These are phyloP conservation scores for Sebastiscus albofasciatus DNA, from an alignment of 2,797 vertebrate species.

Conservation along the genomic window DNA sequence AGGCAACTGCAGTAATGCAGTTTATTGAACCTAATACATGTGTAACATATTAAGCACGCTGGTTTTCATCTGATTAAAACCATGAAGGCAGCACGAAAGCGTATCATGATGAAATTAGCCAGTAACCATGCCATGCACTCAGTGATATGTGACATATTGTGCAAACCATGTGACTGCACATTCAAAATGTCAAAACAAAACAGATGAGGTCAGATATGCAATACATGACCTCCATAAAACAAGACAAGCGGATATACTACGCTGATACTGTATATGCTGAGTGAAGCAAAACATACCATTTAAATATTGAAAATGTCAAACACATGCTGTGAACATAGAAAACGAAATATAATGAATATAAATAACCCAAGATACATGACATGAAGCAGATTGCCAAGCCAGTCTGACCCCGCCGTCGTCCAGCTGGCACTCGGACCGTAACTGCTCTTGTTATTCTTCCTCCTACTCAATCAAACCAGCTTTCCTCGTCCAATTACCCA, in stretches of 20 bases:
- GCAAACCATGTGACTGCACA: neutral
- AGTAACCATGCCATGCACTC: neutral
- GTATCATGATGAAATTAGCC: conserved; percentile 2
- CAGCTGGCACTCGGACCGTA: conserved; percentile 10
- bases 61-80: conserved; percentile 21
- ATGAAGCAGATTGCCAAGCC: conserved; percentile 1
- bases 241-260: neutral
- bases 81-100: neutral
- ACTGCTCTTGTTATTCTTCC: conserved; percentile 35
- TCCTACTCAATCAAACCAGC: conserved; percentile 52
- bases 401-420: neutral
- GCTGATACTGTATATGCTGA: neutral
- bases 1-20: neutral
- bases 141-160: conserved; percentile 9
- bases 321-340: neutral
- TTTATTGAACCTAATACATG: neutral
- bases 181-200: conserved; percentile 21
- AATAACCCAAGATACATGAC: conserved; percentile 12
- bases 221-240: neutral
- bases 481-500: conserved; percentile 62
- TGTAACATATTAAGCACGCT: neutral
- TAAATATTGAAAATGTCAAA: conserved; percentile 22
- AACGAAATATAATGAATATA: conserved; percentile 1
- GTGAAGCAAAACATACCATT: neutral
- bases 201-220: conserved; percentile 6